Evolutionary conservation across 1,140 invertebrate species (phyloP), one percentile per base, ranked within the genome.

Genomic region (Bombus confusus): DNA sequence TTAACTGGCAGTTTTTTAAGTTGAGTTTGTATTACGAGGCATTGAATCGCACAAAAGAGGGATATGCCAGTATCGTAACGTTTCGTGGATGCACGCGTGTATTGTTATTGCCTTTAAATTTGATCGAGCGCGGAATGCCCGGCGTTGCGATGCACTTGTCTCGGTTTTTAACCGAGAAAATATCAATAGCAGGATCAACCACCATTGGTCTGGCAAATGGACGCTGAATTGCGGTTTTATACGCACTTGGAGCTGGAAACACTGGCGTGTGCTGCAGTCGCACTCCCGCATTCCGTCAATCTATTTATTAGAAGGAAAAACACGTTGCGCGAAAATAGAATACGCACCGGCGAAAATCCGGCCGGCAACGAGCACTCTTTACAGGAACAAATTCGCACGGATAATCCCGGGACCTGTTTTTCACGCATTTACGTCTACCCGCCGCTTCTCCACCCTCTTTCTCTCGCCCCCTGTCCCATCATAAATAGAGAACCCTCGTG

Each of bases 121-220:
- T 31, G 22, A n/a, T 41, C 2, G 28, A 22, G 43, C 9, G 25
- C 13, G 22, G 25, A 13, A 25, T 25, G 0, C 8, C n/a, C 28
- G 12, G 28, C 3, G 25, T 8, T 15, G 39, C 25, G 6, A 31
- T 28, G 15, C 81, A 12, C 76, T 77, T 69, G 43, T 69, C 62
- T 41, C 43, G 74, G 1, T 59, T 78, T 78, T 77, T 69, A 66
- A 31, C 31, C 31, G 25, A 15, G 25, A 68, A 76, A 76, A 77
- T 77, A 77, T 77, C 81, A 8, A 39, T 22, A 75, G 3, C 47
- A 25, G 18, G 62, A 88, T 88, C 64, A 77, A 77, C 66, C 52
- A 59, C n/a, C n/a, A n/a, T n/a, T 81, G 68, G 69, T 28, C 13
- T 28, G 52, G 41, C 43, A 72, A 85, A 80, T 52, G 57, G 62